Base-by-base conservation (phyloP, 2,113 vertebrate genomes). In the Rhipidura dahli region DNA sequence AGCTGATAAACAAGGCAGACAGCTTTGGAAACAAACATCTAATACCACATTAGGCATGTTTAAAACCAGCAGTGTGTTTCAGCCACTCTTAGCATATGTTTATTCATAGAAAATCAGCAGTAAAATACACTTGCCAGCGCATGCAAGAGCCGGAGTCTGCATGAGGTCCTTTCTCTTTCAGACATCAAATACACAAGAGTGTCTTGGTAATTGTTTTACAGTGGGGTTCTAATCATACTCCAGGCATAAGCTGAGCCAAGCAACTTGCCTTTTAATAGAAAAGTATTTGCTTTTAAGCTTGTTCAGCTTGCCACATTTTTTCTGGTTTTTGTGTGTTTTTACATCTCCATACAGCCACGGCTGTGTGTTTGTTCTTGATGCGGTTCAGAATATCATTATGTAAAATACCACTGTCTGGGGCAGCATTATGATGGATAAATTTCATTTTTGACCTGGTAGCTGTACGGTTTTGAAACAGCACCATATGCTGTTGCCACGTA, bases 21-120 rank as follows among this genome's bases (percentile, higher is more conserved):
- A 89, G 84, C 88, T 93, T 93, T 96, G 92, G 84, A 91, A 97
- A 91, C 53, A 76, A 96, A 92, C 71, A 94, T 83, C 73, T 97
- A 93, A 96, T 97, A 94, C 65, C 80, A 57, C 75, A 91, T 93
- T 83, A 96, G 85, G 84, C 61, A 54, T 83, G 83, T 97, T 97
- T 96, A 94, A 97, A 97, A 90, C 23, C 95, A 97, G 94, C 94
- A 95, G 95, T 86, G 65, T 96, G 87, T 95, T 96, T 93, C 94
- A 94, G 69, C 73, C 83, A 5, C 93, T 85, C 95, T 95, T 90
- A 91, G 88, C 82, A 50, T 88, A 96, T 97, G 93, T 98, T 98
- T 98, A 97, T 98, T 98, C 93, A 97, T 97, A 95, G 97, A 91
- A 96, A 97, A 97, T 96, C 95, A 97, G 89, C 93, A 94, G 93